A percentile compares a stretch with the other conserved stretches of the same genome.
These are phyloP conservation scores for Rhagonycha fulva DNA, from an alignment of 2,888 invertebrate species.

Conservation along the genomic window DNA sequence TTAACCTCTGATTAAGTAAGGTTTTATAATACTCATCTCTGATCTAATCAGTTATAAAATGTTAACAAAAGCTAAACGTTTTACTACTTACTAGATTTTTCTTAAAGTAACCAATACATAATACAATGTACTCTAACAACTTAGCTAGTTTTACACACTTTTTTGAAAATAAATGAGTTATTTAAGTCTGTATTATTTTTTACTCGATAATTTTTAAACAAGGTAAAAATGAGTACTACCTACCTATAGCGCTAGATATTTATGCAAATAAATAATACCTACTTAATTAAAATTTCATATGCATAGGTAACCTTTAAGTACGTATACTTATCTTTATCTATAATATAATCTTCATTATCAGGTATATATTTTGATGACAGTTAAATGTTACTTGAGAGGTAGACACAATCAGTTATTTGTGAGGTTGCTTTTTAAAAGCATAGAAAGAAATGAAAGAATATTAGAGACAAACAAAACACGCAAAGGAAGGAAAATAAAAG, in stretches of 20 bases:
- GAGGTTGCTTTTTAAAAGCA: too few relatives aligned
- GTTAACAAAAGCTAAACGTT: background rate
- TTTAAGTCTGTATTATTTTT: background rate
- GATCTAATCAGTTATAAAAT: constrained; percentile 1
- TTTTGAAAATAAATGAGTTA: background rate
- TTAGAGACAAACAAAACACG: too few relatives aligned
- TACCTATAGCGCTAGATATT: too few relatives aligned
- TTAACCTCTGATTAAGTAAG: constrained; percentile 4
- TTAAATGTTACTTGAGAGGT: background rate
- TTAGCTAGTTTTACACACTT: background rate
- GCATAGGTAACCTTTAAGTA: background rate
- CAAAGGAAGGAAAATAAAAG: too few relatives aligned
- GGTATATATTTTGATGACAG: background rate
- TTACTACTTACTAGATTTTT: background rate
- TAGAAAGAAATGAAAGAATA: too few relatives aligned
- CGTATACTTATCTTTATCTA: background rate
- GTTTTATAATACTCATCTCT: background rate
- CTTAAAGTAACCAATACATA: background rate
- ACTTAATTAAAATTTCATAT: background rate
- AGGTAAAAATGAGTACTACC: background rate
- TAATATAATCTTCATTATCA: background rate
- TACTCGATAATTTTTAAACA: background rate
- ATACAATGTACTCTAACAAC: too few relatives aligned
- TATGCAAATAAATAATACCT: background rate
- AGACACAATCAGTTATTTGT: background rate